Conservation (phyloP, 2,888 invertebrate genomes). For the Oasisia sp. region DNA sequence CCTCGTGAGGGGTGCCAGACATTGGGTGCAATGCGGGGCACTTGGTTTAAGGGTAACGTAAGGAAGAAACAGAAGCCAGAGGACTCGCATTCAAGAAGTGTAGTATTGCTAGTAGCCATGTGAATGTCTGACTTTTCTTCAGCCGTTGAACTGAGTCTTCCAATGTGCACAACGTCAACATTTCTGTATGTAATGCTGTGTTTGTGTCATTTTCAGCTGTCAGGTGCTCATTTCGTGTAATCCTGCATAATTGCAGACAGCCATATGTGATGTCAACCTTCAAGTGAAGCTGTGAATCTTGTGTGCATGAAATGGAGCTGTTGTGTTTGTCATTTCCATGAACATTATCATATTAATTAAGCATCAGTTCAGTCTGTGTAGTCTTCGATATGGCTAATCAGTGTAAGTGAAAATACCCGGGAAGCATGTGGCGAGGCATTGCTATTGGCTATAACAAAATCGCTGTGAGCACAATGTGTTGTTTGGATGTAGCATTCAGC, state of each 20-base stretch:
- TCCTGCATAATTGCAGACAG: background rate
- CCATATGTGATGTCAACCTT: background rate
- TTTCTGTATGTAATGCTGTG: background rate
- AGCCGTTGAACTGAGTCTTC: background rate
- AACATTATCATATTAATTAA: background rate
- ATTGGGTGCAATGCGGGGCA: background rate
- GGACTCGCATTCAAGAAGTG: background rate
- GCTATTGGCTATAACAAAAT: constrained; percentile 12
- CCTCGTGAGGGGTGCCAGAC: background rate
- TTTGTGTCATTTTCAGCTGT: background rate
- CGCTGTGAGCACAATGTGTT: background rate
- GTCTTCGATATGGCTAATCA: background rate
- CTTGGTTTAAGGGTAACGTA: constrained; percentile 17
- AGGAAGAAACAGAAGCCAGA: background rate
- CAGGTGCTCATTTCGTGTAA: background rate
- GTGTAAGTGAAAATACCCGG: background rate
- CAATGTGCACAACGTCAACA: background rate
- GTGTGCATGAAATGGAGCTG: background rate
- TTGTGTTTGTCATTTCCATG: background rate
- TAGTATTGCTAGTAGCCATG: background rate
- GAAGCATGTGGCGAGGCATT: background rate
- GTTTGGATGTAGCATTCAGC: background rate
- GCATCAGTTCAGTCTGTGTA: background rate
- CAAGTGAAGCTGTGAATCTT: background rate
- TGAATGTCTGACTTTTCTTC: background rate